Base-by-base conservation (phyloP, 2,797 vertebrate genomes). In the Pipistrellus pipistrellus region DNA sequence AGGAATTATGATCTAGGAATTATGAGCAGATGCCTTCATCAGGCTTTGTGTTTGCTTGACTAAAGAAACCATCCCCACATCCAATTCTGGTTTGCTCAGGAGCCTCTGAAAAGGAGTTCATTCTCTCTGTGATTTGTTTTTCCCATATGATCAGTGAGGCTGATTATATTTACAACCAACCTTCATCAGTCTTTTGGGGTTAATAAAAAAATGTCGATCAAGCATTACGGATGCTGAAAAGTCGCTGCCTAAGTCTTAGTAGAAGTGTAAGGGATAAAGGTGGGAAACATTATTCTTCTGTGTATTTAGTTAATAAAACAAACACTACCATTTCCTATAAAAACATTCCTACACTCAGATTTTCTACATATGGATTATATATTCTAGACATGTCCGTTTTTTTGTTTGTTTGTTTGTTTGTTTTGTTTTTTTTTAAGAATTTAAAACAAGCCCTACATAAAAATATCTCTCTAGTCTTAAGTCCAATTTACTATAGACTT, bases 61-160 rank as follows among this genome's bases (percentile, higher is more conserved):
- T 53, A 59, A 35, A 53, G 38, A 86, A 62, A 86, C 20, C 41
- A 83, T 77, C 32, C 83, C n/a, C 76, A 71, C 3, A 51, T 78
- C 32, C 69, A 69, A 44, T 27, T 27, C 44, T 57, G 38, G 35
- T 88, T 71, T 90, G 62, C 35, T 82, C 57, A 51, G 18, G 62
- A 69, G 48, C 30, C 51, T 69, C 59, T 57, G 59, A 35, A 84
- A 53, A 84, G 27, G 48, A 30, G 38, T 76, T 76, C 38, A 20
- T 92, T 68, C 83, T 81, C 21, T 90, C 30, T 82, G 69, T 87
- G n/a, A 27, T 90, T 89, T 78, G 12, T 85, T 71, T 48, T 27
- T 21, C n/a, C 46, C 46, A 20, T 82, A 14, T 71, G 14, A 15
- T 82, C 21, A 90, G 25, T 35, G 35, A 76, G 8, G 55, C 68